Evolutionary conservation across 2,888 invertebrate species (phyloP), one percentile per base, ranked within the genome.

Genomic region (Dicranocentrus wangi): DNA sequence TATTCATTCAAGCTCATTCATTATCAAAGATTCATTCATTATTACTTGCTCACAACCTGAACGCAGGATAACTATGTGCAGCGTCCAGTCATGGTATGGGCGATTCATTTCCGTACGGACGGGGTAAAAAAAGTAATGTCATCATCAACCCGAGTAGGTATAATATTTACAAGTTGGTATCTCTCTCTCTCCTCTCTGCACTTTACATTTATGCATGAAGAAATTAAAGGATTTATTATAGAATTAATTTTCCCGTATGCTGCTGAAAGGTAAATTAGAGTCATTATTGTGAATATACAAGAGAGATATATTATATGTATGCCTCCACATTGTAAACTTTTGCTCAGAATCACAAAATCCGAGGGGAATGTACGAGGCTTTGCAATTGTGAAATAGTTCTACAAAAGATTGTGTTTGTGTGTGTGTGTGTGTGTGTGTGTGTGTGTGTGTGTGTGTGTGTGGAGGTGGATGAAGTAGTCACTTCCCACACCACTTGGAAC

Each of bases 151-250:
- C 7, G 21, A n/a, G 8, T 1, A 17, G n/a, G 1, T 7, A 17
- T 10, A 23, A 58, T 23, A 15, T 55, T 7, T n/a, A 51, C 51
- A n/a, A n/a, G n/a, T n/a, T n/a, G n/a, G n/a, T n/a, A n/a, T n/a
- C n/a, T n/a, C n/a, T n/a, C n/a, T n/a, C n/a, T n/a, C n/a, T n/a
- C n/a, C n/a, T n/a, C n/a, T n/a, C n/a, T n/a, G n/a, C n/a, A n/a
- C n/a, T n/a, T n/a, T n/a, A n/a, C 27, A 60, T 60, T 17, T 28
- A 28, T 28, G 28, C 32, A 28, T 60, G 28, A 17, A 60, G 60
- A 60, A 60, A 60, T 60, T 60, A 60, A 60, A 60, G 60, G 60
- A 60, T 60, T 60, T 60, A 60, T 60, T 60, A n/a, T 60, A 17
- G 60, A 60, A 60, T 60, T 60, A 60, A 28, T 60, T 60, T 60